A percentile compares a stretch with the other conserved stretches of the same genome.
Evolutionary conservation across 1,140 invertebrate species (phyloP).

Genomic region (Heliconius eleuchia): DNA sequence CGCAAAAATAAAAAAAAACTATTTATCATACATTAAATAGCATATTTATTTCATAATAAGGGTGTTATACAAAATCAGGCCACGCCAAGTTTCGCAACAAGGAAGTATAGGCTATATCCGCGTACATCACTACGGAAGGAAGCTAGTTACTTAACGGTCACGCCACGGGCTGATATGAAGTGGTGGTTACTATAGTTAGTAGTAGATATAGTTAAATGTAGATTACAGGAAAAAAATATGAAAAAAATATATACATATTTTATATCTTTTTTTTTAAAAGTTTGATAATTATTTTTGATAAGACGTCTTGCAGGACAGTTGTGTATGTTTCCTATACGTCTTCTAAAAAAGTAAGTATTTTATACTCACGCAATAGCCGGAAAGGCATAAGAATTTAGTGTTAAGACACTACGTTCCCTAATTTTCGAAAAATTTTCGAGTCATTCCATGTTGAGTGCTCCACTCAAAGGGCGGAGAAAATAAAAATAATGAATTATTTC

Average conservation of each 20-base stretch:
- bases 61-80: conserved; percentile 11
- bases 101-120: conserved; percentile 9
- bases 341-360: no score
- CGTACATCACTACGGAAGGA: conserved; percentile 15
- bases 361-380: no score
- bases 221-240: not conserved
- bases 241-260: not conserved
- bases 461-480: no score
- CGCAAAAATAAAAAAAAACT: not conserved
- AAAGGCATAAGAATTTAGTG: no score
- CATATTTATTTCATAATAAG: conserved; percentile 1
- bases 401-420: no score
- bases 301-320: no score
- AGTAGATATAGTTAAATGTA: not conserved
- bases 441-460: no score
- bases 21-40: not conserved
- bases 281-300: no score
- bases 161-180: not conserved
- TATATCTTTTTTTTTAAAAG: no score
- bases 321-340: no score
- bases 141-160: conserved; percentile 16
- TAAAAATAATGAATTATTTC: no score
- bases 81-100: conserved; percentile 16
- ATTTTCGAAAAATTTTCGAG: no score
- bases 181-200: not conserved